Conservation (phyloP, 2,113 vertebrate species). For the Myrmophylax atrothorax region DNA sequence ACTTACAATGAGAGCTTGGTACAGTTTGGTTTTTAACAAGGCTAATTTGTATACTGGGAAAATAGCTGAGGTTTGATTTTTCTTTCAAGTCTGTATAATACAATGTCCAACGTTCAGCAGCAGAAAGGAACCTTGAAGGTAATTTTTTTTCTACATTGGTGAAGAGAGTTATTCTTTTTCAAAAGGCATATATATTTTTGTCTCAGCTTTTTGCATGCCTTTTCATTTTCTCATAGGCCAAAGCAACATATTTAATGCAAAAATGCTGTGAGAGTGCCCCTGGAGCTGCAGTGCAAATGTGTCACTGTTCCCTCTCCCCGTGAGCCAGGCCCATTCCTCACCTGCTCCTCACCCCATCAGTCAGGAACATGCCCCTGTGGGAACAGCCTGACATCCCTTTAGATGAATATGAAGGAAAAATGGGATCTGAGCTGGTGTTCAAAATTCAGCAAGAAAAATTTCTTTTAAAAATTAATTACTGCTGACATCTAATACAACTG, state of each 20-base stretch:
- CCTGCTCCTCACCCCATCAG: not conserved
- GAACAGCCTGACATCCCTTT: not conserved
- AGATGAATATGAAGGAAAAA: not conserved
- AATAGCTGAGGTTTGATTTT: not conserved
- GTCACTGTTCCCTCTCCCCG: not conserved
- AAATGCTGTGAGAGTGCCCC: not conserved
- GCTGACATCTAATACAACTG: conserved; percentile 40
- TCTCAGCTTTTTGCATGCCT: not conserved
- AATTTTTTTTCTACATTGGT: not conserved
- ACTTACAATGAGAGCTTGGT: not conserved
- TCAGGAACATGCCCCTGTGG: not conserved
- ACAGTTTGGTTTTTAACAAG: not conserved
- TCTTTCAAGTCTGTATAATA: not conserved
- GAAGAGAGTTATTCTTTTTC: not conserved
- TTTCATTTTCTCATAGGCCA: not conserved
- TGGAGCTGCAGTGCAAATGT: not conserved
- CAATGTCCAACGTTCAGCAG: not conserved
- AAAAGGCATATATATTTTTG: not conserved
- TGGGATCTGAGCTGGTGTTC: not conserved
- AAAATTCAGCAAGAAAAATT: conserved; percentile 30
- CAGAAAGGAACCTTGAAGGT: not conserved
- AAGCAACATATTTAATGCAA: not conserved
- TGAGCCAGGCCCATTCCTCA: not conserved
- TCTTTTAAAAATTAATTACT: conserved; percentile 56
- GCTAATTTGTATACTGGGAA: not conserved